Evolutionary conservation across 2,113 vertebrate species (phyloP), one percentile per base, ranked within the genome.

Genomic region (Bos javanicus): DNA sequence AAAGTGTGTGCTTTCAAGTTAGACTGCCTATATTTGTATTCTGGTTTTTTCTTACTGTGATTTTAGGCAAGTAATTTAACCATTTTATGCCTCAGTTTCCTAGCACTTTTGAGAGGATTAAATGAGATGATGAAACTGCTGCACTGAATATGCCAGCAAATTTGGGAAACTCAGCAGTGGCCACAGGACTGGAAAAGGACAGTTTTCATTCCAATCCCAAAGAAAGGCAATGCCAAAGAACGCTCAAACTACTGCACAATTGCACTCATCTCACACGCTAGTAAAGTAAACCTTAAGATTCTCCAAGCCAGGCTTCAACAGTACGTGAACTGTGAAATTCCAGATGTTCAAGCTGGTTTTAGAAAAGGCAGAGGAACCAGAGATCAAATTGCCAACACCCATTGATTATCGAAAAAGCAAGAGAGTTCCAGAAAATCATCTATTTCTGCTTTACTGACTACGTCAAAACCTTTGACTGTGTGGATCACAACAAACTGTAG

Each of bases 1-100:
- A 90, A 95, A 64, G 8, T 54, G 2, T 90, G 6, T 43, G 13
- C 84, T 74, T 95, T 78, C 25, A 82, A 15, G 76, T 33, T 83
- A 56, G 43, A 76, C 33, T 64, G 10, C 15, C 15, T 90, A 0
- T 74, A 33, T 81, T 94, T 94, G 59, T 54, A 46, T 86, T 94
- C 12, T 92, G 16, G 3, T 91, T 19, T 93, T 64, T 84, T 33
- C 56, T 93, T 88, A 87, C 30, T 64, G n/a, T 74, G 30, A 50
- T 89, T 83, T 92, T 87, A 91, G 87, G 25, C 46, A 88, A 91
- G 7, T 91, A 9, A 46, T 52, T 78, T 83, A 92, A 54, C 11
- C 28, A 92, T 81, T 87, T 64, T 50, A 30, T 67, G 16, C 39
- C 46, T 85, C 19, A 23, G 54, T 84, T 93, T 94, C 33, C 30